Base-by-base conservation (phyloP, 2,888 invertebrate genomes). In the Leptarthrus brevirostris region DNA sequence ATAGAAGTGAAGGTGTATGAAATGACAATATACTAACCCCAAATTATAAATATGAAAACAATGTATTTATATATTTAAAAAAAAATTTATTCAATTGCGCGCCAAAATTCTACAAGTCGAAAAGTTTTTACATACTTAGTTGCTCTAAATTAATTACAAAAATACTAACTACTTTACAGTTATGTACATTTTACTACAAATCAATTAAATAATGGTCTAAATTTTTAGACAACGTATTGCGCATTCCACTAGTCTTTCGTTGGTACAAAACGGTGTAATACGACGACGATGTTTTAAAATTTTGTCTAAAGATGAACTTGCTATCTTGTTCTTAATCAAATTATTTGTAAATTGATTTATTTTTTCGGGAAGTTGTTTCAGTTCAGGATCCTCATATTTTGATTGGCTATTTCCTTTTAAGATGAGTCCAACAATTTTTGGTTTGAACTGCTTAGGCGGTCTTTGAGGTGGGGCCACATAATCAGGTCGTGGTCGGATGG, bases 251-350 rank as follows among this genome's bases (percentile, higher is more conserved):
- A 56, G 30, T 56, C 30, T 56, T 16, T 56, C 24, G n/a, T 56
- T 56, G 10, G 56, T 26, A 56, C 56, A 56, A 30, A 56, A 26
- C 16, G 56, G 56, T 2, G 30, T 30, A 56, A 56, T 56, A 26
- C 30, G 56, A 24, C 56, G 8, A 4, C n/a, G 12, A 4, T 4
- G 4, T 8, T 8, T 44, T 12, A 44, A 44, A 44, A 44, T 44
- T 54, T 54, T 24, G 18, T 22, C 2, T 30, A 30, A 26, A 56
- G 56, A 56, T 26, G n/a, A 12, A 26, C 30, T 3, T 26, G 30
- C 30, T 12, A 16, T 30, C 30, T n/a, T 16, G 56, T 30, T 16
- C n/a, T n/a, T n/a, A 56, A 30, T 14, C 14, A 56, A 16, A 30
- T 30, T 30, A 30, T 30, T 26, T 4, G 30, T 30, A 16, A 56